These are phyloP conservation scores for Xenus cinereus DNA, from an alignment of 2,113 vertebrate species.

Conservation along the genomic window DNA sequence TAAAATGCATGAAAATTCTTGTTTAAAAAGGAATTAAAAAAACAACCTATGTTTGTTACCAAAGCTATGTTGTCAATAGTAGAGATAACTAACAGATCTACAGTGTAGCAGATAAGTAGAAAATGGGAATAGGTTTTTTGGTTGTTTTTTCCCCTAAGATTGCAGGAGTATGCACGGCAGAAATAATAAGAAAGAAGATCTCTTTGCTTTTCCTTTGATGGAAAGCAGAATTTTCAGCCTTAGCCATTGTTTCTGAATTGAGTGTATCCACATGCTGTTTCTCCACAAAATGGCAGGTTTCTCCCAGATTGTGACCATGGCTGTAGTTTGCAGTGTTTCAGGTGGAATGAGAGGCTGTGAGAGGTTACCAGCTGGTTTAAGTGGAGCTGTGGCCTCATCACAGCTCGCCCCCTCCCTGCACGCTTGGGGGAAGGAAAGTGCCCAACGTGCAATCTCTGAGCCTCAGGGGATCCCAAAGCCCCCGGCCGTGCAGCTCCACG, in stretches of 20 bases:
- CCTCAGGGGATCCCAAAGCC: not conserved
- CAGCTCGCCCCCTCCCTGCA: not conserved
- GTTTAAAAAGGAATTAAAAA: not conserved
- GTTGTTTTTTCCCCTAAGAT: not conserved
- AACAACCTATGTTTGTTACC: not conserved
- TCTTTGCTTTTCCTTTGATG: not conserved
- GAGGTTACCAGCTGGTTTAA: not conserved
- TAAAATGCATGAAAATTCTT: not conserved
- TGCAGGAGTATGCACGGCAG: not conserved
- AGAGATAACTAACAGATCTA: not conserved
- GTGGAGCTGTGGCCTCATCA: not conserved
- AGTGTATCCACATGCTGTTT: not conserved
- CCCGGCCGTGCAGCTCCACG: not conserved
- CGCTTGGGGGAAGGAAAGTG: not conserved
- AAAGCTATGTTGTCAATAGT: not conserved
- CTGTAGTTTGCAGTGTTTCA: not conserved
- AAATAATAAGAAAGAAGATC: not conserved
- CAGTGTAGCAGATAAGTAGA: not conserved
- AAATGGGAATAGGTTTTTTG: not conserved
- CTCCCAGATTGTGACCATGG: not conserved
- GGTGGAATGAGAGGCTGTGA: not conserved
- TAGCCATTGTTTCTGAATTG: not conserved
- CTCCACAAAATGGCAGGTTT: not conserved
- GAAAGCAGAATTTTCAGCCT: not conserved
- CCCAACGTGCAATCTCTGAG: not conserved